These are phyloP conservation scores for Rhynchotus rufescens DNA, from an alignment of 2,797 vertebrate genomes.

Conservation along the genomic window DNA sequence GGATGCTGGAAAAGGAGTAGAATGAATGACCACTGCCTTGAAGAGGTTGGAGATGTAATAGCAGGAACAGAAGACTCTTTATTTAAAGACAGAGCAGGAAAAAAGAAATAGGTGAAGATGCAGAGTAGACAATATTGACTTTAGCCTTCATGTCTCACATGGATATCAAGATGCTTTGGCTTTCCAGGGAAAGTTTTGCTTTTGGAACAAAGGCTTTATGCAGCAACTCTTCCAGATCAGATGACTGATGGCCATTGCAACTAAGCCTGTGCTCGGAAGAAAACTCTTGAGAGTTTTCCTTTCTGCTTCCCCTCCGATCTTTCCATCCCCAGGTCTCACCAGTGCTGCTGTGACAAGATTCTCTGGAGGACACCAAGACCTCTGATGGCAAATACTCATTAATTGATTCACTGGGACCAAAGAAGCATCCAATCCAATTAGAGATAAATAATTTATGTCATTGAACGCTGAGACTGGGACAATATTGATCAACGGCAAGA, in stretches of 20 bases:
- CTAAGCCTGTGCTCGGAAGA: not conserved
- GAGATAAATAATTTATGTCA: conserved; percentile 63
- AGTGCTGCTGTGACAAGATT: not conserved
- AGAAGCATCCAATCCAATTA: conserved; percentile 24
- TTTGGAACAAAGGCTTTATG: not conserved
- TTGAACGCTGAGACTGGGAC: not conserved
- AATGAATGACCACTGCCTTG: not conserved
- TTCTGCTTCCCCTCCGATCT: not conserved
- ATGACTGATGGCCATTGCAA: not conserved
- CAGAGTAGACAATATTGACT: not conserved
- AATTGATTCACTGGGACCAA: conserved; percentile 52
- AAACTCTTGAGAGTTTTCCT: not conserved
- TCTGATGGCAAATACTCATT: conserved; percentile 44
- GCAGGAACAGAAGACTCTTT: not conserved
- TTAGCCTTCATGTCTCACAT: rapidly evolving
- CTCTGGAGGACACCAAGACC: not conserved
- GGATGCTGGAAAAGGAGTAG: rapidly evolving
- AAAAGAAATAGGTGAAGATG: not conserved
- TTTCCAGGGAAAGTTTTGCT: not conserved
- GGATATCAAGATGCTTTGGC: not conserved
- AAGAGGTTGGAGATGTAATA: not conserved
- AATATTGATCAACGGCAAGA: conserved; percentile 20
- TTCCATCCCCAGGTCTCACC: not conserved
- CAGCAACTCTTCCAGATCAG: not conserved
- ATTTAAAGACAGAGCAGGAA: not conserved